Base-by-base conservation (phyloP, 2,888 invertebrate species). In the Cremastobaeus sp. region DNA sequence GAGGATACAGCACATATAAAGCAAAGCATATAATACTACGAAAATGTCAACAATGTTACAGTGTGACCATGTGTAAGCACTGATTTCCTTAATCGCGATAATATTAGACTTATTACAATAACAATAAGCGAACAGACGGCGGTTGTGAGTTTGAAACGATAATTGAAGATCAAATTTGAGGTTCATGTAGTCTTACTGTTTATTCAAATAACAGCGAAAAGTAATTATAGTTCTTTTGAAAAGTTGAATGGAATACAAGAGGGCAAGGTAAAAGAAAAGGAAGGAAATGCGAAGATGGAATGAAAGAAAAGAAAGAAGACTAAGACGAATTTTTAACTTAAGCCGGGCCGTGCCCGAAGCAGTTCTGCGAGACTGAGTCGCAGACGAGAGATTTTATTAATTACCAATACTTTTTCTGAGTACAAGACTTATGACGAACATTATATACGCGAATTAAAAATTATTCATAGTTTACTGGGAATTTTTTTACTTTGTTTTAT, bases 341-440 rank as follows among this genome's bases (percentile, higher is more conserved):
- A 76, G 78, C 80, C 79, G 84, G 85, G 83, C 82, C 77, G 81
- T 83, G 83, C 82, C 82, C 82, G 82, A 76, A 68, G 79, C 78
- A 77, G 80, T 81, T 79, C 79, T 79, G 79, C 78, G 78, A 76
- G 77, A 76, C 79, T 81, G 78, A 79, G 82, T 83, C 83, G 85
- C 83, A 82, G 76, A 74, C 75, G 84, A 83, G 85, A 86, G 84
- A 86, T 85, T 85, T 85, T 85, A 84, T 81, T 79, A 81, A 83
- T 82, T 84, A 83, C 85, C 85, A 85, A 85, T 84, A 81, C 86
- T 84, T 84, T 84, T 85, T 86, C 83, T 82, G 82, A 76, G 80
- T 75, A 75, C 80, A 83, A 84, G 83, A 83, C 81, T 82, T 82
- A 82, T 77, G 80, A 78, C 77, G 77, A 76, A 76, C n/a, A n/a